phyloP scores from a whole-genome alignment of 2,888 invertebrate genomes.

The Cryptus viduatorius region DNA sequence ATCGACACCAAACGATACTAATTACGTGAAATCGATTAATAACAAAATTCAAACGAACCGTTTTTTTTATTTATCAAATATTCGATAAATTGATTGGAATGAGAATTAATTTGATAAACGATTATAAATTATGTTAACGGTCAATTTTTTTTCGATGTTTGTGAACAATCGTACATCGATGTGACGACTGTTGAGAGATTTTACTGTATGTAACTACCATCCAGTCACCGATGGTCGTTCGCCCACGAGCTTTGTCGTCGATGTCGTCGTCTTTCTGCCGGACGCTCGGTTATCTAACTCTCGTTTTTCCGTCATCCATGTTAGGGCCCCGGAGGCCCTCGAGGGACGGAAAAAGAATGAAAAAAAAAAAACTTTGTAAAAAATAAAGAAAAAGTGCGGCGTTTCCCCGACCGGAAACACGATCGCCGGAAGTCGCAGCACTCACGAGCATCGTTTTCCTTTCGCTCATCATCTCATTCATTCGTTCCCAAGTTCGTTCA shows the following conservation, averaged over 20 bases:
- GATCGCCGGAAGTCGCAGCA: constrained; percentile 69
- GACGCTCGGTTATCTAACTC: constrained; percentile 50
- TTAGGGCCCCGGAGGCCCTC: constrained; percentile 16
- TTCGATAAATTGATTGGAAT: not conserved
- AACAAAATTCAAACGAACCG: not conserved
- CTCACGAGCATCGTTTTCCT: constrained; percentile 24
- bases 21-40: not conserved
- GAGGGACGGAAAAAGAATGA: constrained; percentile 9
- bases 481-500: constrained; percentile 24
- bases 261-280: constrained; percentile 33
- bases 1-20: too few relatives aligned
- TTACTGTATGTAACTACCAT: not conserved
- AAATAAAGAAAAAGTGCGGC: constrained; percentile 46
- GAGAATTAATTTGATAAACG: not conserved
- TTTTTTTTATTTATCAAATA: not conserved
- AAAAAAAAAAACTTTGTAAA: not conserved
- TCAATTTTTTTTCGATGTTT: not conserved
- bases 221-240: constrained; percentile 34
- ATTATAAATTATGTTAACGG: not conserved
- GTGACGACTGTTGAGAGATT: not conserved
- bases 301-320: constrained; percentile 8
- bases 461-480: constrained; percentile 41
- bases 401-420: constrained; percentile 74
- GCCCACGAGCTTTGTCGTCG: constrained; percentile 56
- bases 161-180: not conserved